Conservation (phyloP, 2,113 vertebrate species). For the Cettia cetti region DNA sequence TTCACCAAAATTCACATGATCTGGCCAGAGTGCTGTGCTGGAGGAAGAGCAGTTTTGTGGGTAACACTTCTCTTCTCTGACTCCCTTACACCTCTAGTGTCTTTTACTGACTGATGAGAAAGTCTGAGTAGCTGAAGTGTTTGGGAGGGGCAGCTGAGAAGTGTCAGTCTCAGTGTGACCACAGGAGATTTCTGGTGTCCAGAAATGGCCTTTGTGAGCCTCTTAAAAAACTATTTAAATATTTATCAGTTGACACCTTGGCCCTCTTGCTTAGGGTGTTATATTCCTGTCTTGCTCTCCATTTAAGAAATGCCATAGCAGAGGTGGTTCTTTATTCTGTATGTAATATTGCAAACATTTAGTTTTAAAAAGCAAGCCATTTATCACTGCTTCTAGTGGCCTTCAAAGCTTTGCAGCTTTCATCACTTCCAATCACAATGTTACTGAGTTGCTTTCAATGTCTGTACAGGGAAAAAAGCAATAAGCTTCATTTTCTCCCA, state of each 20-base stretch:
- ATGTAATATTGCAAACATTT: background rate
- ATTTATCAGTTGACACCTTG: background rate
- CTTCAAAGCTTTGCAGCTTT: background rate
- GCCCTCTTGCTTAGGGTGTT: background rate
- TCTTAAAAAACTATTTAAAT: background rate
- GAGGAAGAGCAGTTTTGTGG: background rate
- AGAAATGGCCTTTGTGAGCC: background rate
- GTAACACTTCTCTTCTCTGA: background rate
- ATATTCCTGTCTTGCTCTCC: background rate
- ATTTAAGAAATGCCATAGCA: background rate
- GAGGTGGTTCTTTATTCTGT: background rate
- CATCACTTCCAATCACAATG: background rate
- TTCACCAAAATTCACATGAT: background rate
- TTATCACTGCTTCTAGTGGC: background rate
- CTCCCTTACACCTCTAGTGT: background rate
- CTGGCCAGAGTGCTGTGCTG: background rate
- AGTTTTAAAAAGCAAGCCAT: background rate
- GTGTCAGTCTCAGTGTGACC: background rate
- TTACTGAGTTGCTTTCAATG: conserved; percentile 10
- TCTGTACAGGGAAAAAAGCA: background rate
- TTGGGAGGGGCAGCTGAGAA: background rate
- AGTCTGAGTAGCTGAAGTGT: background rate
- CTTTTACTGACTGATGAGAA: background rate
- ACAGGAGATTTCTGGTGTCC: background rate
- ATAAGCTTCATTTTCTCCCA: background rate